Conservation (phyloP, 2,797 vertebrate genomes). For the Prionace glauca region DNA sequence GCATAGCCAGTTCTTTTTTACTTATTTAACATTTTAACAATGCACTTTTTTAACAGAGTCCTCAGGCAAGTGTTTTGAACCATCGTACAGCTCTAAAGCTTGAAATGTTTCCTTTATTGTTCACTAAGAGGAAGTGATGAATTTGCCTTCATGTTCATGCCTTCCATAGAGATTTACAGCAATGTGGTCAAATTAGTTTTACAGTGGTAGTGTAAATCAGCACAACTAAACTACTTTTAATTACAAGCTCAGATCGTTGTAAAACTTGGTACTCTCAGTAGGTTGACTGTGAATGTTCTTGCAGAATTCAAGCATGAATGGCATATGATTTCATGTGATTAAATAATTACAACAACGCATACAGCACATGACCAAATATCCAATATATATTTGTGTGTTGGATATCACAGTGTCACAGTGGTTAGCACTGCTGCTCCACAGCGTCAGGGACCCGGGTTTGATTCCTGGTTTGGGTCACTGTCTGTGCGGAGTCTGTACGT, state of each 20-base stretch:
- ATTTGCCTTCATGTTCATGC: background rate
- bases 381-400: background rate
- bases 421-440: no score
- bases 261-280: background rate
- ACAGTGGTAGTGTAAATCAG: background rate
- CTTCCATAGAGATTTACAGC: background rate
- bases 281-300: background rate
- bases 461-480: no score
- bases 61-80: background rate
- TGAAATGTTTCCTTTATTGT: background rate
- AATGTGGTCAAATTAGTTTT: constrained; percentile 9
- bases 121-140: background rate
- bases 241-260: background rate
- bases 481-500: no score
- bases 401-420: background rate
- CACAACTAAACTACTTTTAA: background rate
- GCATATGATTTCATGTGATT: background rate
- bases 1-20: background rate
- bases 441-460: no score
- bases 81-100: background rate
- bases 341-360: background rate
- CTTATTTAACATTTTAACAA: constrained; percentile 7
- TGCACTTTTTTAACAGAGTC: background rate
- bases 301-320: background rate
- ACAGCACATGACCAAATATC: background rate